Conservation (phyloP, 1,140 invertebrate genomes). For the Temnothorax longispinosus region DNA sequence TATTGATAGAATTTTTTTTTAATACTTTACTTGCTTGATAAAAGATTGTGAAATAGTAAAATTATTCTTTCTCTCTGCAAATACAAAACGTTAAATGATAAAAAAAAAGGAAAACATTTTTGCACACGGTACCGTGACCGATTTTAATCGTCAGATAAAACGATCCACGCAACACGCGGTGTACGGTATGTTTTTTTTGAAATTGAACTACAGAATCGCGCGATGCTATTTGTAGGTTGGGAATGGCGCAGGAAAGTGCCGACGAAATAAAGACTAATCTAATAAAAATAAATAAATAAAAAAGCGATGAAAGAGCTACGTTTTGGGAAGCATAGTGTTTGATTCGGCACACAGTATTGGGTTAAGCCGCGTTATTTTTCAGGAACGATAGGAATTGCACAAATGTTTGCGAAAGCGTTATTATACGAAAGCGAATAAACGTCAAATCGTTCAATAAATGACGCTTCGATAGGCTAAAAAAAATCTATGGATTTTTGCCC, state of each 20-base stretch:
- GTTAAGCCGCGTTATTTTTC: slow-evolving; percentile 1
- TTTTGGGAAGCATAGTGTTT: background rate
- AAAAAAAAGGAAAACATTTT: background rate
- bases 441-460: background rate
- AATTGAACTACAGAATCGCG: background rate
- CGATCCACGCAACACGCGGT: background rate
- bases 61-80: background rate
- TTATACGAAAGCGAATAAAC: background rate
- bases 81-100: too few relatives aligned
- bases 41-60: background rate
- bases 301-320: background rate
- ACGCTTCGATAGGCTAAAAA: background rate
- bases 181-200: slow-evolving; percentile 5
- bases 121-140: background rate
- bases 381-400: background rate
- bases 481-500: background rate
- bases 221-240: background rate
- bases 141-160: slow-evolving; percentile 5
- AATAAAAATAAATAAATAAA: background rate
- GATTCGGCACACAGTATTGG: background rate
- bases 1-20: background rate
- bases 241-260: background rate
- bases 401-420: slow-evolving; percentile 7
- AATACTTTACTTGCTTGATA: background rate
- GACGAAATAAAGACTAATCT: slow-evolving; percentile 18